Evolutionary conservation across 53 echinoderm and acorn worm genomes (phyloP).

Genomic region (Echinarachnius parma): DNA sequence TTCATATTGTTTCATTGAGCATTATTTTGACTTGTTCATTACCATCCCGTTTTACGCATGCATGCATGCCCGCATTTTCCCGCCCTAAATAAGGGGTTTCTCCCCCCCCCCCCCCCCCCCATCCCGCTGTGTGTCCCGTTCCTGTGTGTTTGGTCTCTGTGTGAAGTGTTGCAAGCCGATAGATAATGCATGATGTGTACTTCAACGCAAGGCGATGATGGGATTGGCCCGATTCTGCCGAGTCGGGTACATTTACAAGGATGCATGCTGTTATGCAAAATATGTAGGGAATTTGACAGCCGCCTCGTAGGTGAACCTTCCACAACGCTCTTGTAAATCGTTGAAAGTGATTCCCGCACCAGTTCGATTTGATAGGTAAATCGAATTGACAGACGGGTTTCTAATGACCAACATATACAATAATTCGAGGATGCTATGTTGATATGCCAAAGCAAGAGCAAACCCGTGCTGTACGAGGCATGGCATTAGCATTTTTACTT

Average conservation of each 20-base stretch:
- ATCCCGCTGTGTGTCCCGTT: conserved; percentile 11
- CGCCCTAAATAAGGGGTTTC: conserved; percentile 21
- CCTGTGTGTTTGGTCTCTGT: neutral
- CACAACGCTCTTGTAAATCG: conserved; percentile 5
- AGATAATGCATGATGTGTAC: conserved; percentile 30
- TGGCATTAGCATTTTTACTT: conserved; percentile 20
- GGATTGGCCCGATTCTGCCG: neutral
- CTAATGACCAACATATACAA: conserved; percentile 24
- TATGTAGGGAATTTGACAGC: conserved; percentile 40
- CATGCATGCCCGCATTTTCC: conserved; percentile 13
- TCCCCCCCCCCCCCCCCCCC: neutral
- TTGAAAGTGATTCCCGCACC: conserved; percentile 26
- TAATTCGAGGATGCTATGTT: conserved; percentile 13
- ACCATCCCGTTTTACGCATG: too few relatives aligned
- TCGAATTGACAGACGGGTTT: conserved; percentile 37
- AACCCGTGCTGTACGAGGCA: conserved; percentile 13
- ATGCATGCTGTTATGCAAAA: conserved; percentile 43
- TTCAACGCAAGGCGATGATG: conserved; percentile 1
- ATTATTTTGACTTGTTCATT: too few relatives aligned
- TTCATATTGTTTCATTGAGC: too few relatives aligned
- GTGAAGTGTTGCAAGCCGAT: conserved; percentile 1
- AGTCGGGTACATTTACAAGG: conserved; percentile 26
- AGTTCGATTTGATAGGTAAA: conserved; percentile 14
- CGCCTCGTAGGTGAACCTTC: conserved; percentile 35
- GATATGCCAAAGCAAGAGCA: conserved; percentile 16